Conservation (phyloP, 2,797 vertebrate genomes). For the Acrocephalus scirpaceus region DNA sequence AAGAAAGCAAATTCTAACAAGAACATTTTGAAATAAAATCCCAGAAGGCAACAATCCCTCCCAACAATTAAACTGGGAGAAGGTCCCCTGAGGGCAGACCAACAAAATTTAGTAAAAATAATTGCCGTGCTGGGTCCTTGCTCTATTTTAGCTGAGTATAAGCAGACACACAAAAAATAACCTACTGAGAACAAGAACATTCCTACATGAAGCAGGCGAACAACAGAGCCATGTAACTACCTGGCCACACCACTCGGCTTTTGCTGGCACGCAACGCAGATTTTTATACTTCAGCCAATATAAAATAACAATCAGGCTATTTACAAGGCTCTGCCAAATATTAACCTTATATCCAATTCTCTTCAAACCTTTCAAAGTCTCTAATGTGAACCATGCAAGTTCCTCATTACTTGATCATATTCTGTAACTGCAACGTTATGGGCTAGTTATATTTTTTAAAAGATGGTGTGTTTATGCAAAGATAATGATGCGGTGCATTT, state of each 20-base stretch:
- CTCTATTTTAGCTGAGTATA: slow-evolving; percentile 72
- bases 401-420: slow-evolving; percentile 69
- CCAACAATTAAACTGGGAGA: slow-evolving; percentile 80
- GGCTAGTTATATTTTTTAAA: slow-evolving; percentile 76
- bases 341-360: slow-evolving; percentile 80
- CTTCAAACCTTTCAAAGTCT: slow-evolving; percentile 74
- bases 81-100: slow-evolving; percentile 75
- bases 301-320: slow-evolving; percentile 83
- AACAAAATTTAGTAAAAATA: slow-evolving; percentile 78
- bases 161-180: slow-evolving; percentile 67
- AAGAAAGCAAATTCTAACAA: slow-evolving; percentile 70
- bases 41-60: slow-evolving; percentile 76
- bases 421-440: slow-evolving; percentile 55
- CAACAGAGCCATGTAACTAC: slow-evolving; percentile 71
- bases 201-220: slow-evolving; percentile 57
- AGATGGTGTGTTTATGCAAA: slow-evolving; percentile 75
- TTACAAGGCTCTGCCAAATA: slow-evolving; percentile 83
- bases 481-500: slow-evolving; percentile 76
- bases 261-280: slow-evolving; percentile 69
- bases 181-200: slow-evolving; percentile 73
- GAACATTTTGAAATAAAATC: slow-evolving; percentile 79
- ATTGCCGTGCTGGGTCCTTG: slow-evolving; percentile 74
- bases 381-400: slow-evolving; percentile 79
- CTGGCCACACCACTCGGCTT: slow-evolving; percentile 69
- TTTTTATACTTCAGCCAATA: slow-evolving; percentile 78